phyloP scores from a whole-genome alignment of 2,113 vertebrate species.

The Malurus alboscapulatus region DNA sequence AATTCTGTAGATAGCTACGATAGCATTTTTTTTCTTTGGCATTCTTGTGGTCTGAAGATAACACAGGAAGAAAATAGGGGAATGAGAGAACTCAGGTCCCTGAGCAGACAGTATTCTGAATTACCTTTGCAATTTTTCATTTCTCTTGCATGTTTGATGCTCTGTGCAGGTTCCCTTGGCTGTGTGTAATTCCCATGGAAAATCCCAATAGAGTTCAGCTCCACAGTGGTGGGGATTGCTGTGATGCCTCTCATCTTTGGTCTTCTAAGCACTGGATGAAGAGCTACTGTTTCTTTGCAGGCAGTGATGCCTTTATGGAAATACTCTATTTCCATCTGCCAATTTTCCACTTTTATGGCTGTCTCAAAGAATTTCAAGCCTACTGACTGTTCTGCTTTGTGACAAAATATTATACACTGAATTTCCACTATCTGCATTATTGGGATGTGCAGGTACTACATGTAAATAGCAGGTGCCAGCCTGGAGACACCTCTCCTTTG shows the following conservation, averaged over 20 bases:
- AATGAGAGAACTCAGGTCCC: background rate
- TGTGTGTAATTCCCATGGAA: background rate
- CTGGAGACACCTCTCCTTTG: background rate
- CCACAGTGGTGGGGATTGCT: background rate
- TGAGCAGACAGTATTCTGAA: background rate
- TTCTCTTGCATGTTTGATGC: background rate
- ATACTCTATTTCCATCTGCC: background rate
- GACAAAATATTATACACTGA: constrained; percentile 8
- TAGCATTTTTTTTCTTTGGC: background rate
- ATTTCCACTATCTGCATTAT: constrained; percentile 24
- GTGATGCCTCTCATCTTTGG: background rate
- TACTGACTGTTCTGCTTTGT: constrained; percentile 23
- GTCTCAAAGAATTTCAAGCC: constrained; percentile 18
- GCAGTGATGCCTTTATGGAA: background rate
- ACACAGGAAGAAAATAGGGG: background rate
- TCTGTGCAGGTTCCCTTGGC: background rate
- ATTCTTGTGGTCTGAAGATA: background rate
- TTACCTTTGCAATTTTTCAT: background rate
- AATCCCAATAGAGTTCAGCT: background rate
- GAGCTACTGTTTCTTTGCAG: background rate
- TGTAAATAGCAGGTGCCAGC: background rate
- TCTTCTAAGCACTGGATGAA: background rate
- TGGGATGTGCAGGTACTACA: background rate
- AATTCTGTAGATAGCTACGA: background rate
- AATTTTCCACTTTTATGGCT: background rate